Base-by-base conservation (phyloP, 2,888 invertebrate species). In the Drosophila parthenogenetica region DNA sequence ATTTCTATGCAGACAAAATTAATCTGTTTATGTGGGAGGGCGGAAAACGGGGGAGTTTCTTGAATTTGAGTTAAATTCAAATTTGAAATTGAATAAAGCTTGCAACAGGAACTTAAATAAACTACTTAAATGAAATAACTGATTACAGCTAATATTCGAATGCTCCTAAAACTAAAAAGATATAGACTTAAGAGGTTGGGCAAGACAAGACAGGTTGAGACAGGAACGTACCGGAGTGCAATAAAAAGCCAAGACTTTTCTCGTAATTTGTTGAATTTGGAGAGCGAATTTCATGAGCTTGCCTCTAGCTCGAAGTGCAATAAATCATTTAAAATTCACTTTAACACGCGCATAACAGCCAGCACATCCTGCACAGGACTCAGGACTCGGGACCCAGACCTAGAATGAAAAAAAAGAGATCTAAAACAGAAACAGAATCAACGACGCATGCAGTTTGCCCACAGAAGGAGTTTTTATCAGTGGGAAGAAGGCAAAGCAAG, bases 281-380 rank as follows among this genome's bases (percentile, higher is more conserved):
- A 66, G 45, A 40, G 42, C 17, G 50, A 55, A 54, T 79, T 78
- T 71, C 76, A 29, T 29, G 29, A 59, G 61, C 55, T 50, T 32
- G 40, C 45, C 57, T 16, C 11, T 2, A 53, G 55, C 49, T 55
- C 50, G 73, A 83, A 55, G 68, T 69, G 75, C 63, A 80, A 86
- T 88, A 88, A 88, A 88, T 85, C 81, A 86, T 88, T 88, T 79
- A 69, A 83, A 80, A 86, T 80, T 86, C 78, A 80, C 77, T 85
- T 82, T 87, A 85, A 85, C 75, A 73, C 84, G 72, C 70, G 63
- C 68, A 59, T 60, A 65, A 54, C 65, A 69, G 57, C 54, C 53
- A 55, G 35, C 57, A 57, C 55, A 57, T 57, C 55, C 55, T 46
- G 55, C n/a, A 19, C 43, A 54, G 46, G 35, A 35, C 49, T 17